These are phyloP conservation scores for Acrobeloides nanus DNA, from an alignment of 2,888 invertebrate genomes.

Conservation along the genomic window DNA sequence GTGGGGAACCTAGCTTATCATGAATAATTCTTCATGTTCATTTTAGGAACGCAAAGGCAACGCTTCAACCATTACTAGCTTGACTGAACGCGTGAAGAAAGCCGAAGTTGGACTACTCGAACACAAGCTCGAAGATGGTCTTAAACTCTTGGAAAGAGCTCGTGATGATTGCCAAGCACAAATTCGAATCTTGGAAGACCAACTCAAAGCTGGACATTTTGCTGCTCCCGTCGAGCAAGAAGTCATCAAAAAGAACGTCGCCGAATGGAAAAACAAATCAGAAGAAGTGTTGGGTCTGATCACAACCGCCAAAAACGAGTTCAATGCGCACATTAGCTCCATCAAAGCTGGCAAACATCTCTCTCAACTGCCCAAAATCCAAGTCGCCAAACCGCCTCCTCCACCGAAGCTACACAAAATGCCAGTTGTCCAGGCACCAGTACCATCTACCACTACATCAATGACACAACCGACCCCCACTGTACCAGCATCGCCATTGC, in stretches of 20 bases:
- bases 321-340: slow-evolving; percentile 29
- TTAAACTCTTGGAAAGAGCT: slow-evolving; percentile 37
- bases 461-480: no score
- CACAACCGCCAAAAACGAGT: slow-evolving; percentile 28
- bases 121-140: slow-evolving; percentile 36
- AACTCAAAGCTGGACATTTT: slow-evolving; percentile 4
- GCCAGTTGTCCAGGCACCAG: no score
- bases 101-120: slow-evolving; percentile 38
- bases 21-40: slow-evolving; percentile 5
- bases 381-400: slow-evolving; percentile 40
- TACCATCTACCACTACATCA: no score
- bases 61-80: slow-evolving; percentile 8
- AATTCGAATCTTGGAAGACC: slow-evolving; percentile 21
- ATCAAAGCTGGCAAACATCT: slow-evolving; percentile 38
- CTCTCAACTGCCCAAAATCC: slow-evolving; percentile 31
- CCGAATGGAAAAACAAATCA: slow-evolving; percentile 23
- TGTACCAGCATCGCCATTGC: no score
- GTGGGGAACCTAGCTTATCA: no score
- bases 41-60: slow-evolving; percentile 21
- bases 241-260: slow-evolving; percentile 18
- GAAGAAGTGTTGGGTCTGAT: slow-evolving; percentile 30
- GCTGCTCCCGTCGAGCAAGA: slow-evolving; percentile 6
- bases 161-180: slow-evolving; percentile 33
- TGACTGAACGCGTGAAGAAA: slow-evolving; percentile 38
- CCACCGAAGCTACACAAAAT: no score